Conservation (phyloP, 2,113 vertebrate species). For the Conger conger region DNA sequence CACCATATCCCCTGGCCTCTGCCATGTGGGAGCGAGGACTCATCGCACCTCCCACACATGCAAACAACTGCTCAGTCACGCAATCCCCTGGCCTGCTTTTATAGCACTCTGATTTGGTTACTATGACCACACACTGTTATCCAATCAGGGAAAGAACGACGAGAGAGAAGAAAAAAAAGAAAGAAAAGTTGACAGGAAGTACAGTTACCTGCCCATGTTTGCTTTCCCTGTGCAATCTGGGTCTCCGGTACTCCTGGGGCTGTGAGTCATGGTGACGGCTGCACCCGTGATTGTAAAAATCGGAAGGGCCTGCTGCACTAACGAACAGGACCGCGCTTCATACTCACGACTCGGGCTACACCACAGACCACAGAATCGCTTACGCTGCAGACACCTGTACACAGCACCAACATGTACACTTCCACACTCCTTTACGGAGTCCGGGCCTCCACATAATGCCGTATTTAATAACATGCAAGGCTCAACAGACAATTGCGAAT, state of each 20-base stretch:
- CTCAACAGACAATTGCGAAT: too few relatives aligned
- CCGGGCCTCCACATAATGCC: not conserved
- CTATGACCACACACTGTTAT: slow-evolving; percentile 30
- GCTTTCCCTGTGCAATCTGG: slow-evolving; percentile 21
- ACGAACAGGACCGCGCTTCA: not conserved
- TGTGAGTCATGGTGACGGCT: slow-evolving; percentile 22
- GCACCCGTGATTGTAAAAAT: slow-evolving; percentile 3
- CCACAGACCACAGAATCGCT: not conserved
- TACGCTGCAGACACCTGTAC: not conserved
- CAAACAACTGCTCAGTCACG: slow-evolving; percentile 35
- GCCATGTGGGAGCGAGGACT: slow-evolving; percentile 11
- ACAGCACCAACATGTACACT: not conserved
- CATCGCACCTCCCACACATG: slow-evolving; percentile 24
- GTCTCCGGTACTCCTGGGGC: slow-evolving; percentile 8
- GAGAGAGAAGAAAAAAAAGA: too few relatives aligned
- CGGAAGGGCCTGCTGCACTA: not conserved
- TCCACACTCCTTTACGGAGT: not conserved
- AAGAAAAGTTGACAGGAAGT: slow-evolving; percentile 23
- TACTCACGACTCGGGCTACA: not conserved
- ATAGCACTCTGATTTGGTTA: slow-evolving; percentile 27
- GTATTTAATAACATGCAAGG: not conserved
- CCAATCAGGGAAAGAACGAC: slow-evolving; percentile 30
- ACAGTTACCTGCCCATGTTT: slow-evolving; percentile 35
- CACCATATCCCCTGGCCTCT: slow-evolving; percentile 8
- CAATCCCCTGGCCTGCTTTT: slow-evolving; percentile 19